A percentile compares a stretch with the other conserved stretches of the same genome.
Conservation (phyloP, 2,888 invertebrate genomes). For the Torymus tubicola region DNA sequence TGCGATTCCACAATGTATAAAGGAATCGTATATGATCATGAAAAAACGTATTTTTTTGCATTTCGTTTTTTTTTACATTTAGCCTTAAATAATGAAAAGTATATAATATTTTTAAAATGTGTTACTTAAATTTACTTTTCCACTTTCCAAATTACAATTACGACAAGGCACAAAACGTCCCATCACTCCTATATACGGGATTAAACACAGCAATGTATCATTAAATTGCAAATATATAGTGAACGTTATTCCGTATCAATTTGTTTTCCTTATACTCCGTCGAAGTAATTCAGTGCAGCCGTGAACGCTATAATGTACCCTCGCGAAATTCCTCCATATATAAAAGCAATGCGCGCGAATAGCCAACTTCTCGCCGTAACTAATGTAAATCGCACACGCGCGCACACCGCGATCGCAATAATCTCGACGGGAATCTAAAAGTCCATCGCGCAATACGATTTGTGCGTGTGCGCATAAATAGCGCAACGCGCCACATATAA, state of each 20-base stretch:
- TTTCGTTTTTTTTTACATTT: no score
- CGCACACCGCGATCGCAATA: background rate
- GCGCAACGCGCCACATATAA: background rate
- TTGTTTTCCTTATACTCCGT: background rate
- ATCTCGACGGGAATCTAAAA: slow-evolving; percentile 44
- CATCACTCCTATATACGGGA: no score
- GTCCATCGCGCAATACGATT: slow-evolving; percentile 31
- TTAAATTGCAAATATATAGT: slow-evolving; percentile 20
- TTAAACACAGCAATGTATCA: no score
- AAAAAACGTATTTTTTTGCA: no score
- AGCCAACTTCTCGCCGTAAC: slow-evolving; percentile 14
- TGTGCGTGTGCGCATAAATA: slow-evolving; percentile 35
- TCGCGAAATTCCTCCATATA: background rate
- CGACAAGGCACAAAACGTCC: no score
- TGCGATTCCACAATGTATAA: background rate
- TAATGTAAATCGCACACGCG: slow-evolving; percentile 28
- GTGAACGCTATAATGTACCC: background rate
- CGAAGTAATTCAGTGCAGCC: background rate
- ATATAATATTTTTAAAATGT: no score
- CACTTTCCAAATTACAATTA: no score
- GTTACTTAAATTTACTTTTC: no score
- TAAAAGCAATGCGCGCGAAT: background rate
- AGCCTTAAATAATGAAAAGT: no score
- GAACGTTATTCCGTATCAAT: slow-evolving; percentile 13
- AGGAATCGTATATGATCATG: no score